Conservation (phyloP, 1,140 invertebrate genomes). For the Caenorhabditis briggsae region DNA sequence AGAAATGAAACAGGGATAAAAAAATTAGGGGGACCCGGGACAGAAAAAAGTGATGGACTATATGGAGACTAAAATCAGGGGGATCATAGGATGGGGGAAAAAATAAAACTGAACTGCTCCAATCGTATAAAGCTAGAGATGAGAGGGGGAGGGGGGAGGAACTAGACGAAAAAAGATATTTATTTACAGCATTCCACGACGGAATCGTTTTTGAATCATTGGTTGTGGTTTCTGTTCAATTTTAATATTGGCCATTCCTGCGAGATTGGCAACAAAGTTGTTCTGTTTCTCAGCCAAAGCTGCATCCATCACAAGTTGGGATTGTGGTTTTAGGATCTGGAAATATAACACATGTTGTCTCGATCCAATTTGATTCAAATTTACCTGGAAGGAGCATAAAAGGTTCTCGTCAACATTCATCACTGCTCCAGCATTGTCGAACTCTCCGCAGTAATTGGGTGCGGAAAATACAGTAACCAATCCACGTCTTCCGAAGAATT, state of each 20-base stretch:
- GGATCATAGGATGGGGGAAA: neutral
- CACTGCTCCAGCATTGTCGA: conserved; percentile 83
- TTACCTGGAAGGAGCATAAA: conserved; percentile 83
- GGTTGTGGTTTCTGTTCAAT: conserved; percentile 10
- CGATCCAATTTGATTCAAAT: neutral
- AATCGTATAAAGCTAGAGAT: conserved; percentile 10
- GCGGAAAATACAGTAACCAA: conserved; percentile 77
- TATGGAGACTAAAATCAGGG: neutral
- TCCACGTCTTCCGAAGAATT: conserved; percentile 80
- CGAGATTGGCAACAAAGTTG: conserved; percentile 53
- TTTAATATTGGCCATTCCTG: conserved; percentile 37
- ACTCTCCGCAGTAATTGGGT: conserved; percentile 81
- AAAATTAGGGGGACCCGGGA: conserved; percentile 11
- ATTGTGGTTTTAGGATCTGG: conserved; percentile 66
- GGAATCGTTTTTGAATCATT: conserved; percentile 58
- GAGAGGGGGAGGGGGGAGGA: neutral
- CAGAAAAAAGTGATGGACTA: conserved; percentile 38
- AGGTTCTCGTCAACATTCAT: conserved; percentile 89
- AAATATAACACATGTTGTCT: neutral
- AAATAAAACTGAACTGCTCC: conserved; percentile 14
- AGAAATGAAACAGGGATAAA: neutral
- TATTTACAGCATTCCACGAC: conserved; percentile 59
- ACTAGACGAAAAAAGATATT: neutral
- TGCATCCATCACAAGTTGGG: conserved; percentile 53
- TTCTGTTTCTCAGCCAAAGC: conserved; percentile 57